Evolutionary conservation across 2,113 vertebrate species (phyloP).

Genomic region (Tragulus kanchil): DNA sequence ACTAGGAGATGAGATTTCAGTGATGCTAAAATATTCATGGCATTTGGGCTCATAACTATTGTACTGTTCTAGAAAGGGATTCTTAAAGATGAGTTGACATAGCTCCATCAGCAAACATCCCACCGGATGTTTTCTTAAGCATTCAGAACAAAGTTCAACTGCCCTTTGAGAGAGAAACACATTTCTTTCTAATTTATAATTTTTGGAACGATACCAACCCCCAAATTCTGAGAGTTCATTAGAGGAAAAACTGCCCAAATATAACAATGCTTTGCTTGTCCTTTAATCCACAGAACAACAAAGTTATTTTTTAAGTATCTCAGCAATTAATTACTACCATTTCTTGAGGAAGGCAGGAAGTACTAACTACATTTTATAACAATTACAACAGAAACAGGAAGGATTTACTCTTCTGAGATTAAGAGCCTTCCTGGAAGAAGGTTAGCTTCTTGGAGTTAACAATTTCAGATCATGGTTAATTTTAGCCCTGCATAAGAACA

Average conservation of each 20-base stretch:
- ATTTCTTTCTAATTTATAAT: slow-evolving; percentile 69
- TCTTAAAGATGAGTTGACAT: slow-evolving; percentile 74
- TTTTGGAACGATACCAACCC: slow-evolving; percentile 72
- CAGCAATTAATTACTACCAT: background rate
- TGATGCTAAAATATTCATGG: slow-evolving; percentile 77
- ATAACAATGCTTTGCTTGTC: slow-evolving; percentile 49
- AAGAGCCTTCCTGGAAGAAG: slow-evolving; percentile 56
- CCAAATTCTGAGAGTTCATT: slow-evolving; percentile 72
- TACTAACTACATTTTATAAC: background rate
- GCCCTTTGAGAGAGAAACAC: slow-evolving; percentile 72
- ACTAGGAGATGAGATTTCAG: slow-evolving; percentile 55
- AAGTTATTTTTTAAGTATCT: slow-evolving; percentile 25
- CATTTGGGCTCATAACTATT: slow-evolving; percentile 58
- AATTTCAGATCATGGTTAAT: slow-evolving; percentile 46
- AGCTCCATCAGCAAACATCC: slow-evolving; percentile 66
- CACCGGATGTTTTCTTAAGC: slow-evolving; percentile 70
- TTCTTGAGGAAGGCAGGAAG: slow-evolving; percentile 46
- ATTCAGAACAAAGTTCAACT: slow-evolving; percentile 75
- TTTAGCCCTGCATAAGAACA: background rate
- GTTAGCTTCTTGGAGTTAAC: slow-evolving; percentile 46
- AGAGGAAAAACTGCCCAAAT: slow-evolving; percentile 59
- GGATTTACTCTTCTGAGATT: slow-evolving; percentile 6
- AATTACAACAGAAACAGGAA: slow-evolving; percentile 28
- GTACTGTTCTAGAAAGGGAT: slow-evolving; percentile 61
- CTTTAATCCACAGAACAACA: background rate